Evolutionary conservation across 2,888 invertebrate genomes (phyloP).

Genomic region (Anticlea derivata): DNA sequence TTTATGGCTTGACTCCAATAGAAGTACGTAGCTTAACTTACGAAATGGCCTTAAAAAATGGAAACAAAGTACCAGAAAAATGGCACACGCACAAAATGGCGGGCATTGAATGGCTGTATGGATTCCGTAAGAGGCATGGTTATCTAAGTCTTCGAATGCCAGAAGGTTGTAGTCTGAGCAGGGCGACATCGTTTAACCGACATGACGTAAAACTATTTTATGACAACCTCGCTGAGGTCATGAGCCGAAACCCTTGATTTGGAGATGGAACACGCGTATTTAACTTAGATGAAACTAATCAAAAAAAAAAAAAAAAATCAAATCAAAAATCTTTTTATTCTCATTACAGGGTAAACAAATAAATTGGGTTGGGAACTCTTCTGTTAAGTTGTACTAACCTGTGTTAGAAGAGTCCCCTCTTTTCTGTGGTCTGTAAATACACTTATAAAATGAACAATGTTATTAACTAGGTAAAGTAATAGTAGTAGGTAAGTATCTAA

Average conservation of each 20-base stretch:
- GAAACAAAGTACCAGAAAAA: slow-evolving; percentile 10
- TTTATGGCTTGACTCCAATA: slow-evolving; percentile 20
- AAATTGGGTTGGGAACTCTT: too few species aligned
- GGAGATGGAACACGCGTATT: slow-evolving; percentile 13
- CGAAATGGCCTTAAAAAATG: slow-evolving; percentile 15
- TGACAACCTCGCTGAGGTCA: slow-evolving; percentile 20
- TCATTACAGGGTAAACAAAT: too few species aligned
- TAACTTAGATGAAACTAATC: slow-evolving; percentile 16
- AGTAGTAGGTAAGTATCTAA: too few species aligned
- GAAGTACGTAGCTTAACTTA: slow-evolving; percentile 12
- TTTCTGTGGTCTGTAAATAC: too few species aligned
- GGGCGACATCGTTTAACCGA: slow-evolving; percentile 27
- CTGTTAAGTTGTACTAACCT: too few species aligned
- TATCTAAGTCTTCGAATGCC: slow-evolving; percentile 36
- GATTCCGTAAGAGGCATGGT: slow-evolving; percentile 27
- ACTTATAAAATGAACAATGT: too few species aligned
- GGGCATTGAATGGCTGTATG: slow-evolving; percentile 24
- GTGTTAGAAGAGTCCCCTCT: too few species aligned
- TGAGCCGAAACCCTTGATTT: slow-evolving; percentile 6
- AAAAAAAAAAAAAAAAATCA: too few species aligned
- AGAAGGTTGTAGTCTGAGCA: slow-evolving; percentile 26
- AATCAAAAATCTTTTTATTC: too few species aligned
- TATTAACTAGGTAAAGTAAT: too few species aligned
- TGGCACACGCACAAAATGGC: slow-evolving; percentile 7
- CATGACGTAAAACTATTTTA: slow-evolving; percentile 19